Conservation (phyloP, 1,140 invertebrate species). For the Parasteatoda tepidariorum region DNA sequence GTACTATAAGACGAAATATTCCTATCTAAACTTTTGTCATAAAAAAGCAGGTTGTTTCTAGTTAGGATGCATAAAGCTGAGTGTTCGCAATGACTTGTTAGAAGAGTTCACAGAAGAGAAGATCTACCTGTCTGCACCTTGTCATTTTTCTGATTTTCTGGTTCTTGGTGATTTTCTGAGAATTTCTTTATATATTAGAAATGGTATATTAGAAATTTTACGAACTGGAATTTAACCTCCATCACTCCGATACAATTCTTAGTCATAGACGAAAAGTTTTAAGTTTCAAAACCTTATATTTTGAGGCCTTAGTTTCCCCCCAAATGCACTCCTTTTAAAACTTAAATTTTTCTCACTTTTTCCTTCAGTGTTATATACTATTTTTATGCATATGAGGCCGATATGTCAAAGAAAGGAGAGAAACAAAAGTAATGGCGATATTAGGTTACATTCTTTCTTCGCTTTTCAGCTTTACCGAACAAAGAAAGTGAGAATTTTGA, state of each 20-base stretch:
- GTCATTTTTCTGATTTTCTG: too few species aligned
- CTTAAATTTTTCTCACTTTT: neutral
- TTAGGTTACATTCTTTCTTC: slow-evolving; percentile 7
- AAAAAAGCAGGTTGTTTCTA: too few species aligned
- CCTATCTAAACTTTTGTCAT: too few species aligned
- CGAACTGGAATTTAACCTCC: neutral
- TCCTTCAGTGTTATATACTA: neutral
- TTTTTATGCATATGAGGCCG: neutral
- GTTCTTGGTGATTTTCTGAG: neutral
- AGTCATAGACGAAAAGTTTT: neutral
- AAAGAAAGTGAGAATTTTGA: slow-evolving; percentile 2
- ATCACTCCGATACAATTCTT: neutral
- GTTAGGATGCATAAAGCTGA: too few species aligned
- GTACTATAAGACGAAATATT: too few species aligned
- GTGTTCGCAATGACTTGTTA: too few species aligned
- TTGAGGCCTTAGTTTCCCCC: neutral
- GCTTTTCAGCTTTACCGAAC: neutral
- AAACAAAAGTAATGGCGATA: slow-evolving; percentile 3
- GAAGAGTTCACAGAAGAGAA: too few species aligned
- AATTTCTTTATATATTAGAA: neutral
- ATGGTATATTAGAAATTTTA: neutral
- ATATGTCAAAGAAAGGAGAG: slow-evolving; percentile 1
- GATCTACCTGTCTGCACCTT: too few species aligned
- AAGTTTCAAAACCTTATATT: neutral
- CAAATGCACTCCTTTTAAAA: neutral